phyloP scores from a whole-genome alignment of 2,888 invertebrate genomes.

The Sisyra terminalis region DNA sequence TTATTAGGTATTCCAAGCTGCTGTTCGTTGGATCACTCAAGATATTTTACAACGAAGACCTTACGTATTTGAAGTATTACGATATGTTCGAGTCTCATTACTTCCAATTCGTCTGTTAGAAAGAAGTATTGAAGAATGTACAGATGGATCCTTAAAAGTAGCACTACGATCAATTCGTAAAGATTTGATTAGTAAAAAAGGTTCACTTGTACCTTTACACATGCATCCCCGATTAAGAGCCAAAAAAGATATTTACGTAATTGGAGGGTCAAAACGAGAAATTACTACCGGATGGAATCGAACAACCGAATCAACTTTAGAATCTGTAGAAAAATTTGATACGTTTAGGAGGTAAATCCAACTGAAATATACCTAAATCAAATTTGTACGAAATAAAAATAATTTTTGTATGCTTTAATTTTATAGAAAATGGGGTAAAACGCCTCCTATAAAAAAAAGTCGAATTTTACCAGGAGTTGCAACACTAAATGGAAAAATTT shows the following conservation, averaged over 20 bases:
- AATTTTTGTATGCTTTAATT: constrained; percentile 1
- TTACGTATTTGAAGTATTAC: constrained; percentile 72
- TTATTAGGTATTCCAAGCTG: constrained; percentile 60
- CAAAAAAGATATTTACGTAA: constrained; percentile 72
- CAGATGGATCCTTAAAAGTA: constrained; percentile 63
- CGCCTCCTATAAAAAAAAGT: constrained; percentile 67
- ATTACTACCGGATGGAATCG: constrained; percentile 52
- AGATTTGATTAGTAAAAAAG: constrained; percentile 59
- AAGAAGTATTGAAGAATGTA: constrained; percentile 56
- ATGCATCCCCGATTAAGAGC: constrained; percentile 71
- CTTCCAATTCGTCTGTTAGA: constrained; percentile 67
- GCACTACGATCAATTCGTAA: constrained; percentile 65
- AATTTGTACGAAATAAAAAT: background rate
- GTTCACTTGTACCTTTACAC: constrained; percentile 57
- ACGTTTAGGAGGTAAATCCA: constrained; percentile 47
- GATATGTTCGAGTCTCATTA: constrained; percentile 65
- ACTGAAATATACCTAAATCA: too few relatives aligned
- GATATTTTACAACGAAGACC: constrained; percentile 61
- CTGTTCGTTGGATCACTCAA: constrained; percentile 74
- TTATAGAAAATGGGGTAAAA: constrained; percentile 60
- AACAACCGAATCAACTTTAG: constrained; percentile 66
- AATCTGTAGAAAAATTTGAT: constrained; percentile 71
- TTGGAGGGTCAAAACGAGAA: constrained; percentile 77
- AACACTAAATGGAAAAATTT: constrained; percentile 67
- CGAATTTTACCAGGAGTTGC: constrained; percentile 80